These are phyloP conservation scores for Diprion similis DNA, from an alignment of 1,140 invertebrate species.

Conservation along the genomic window DNA sequence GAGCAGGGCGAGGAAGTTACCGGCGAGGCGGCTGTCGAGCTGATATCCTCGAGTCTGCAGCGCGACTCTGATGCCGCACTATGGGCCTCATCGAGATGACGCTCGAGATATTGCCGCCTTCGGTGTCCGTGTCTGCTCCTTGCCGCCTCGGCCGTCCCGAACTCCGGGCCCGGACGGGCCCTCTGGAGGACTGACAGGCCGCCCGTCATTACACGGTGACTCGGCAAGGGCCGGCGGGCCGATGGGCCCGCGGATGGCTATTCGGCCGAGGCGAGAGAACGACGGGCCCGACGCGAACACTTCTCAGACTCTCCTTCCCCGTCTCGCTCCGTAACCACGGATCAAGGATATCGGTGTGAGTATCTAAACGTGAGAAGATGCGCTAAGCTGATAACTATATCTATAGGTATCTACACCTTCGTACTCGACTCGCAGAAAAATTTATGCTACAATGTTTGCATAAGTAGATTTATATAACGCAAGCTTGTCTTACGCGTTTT, in stretches of 20 bases:
- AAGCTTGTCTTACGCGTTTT: too few species aligned
- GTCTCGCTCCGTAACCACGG: background rate
- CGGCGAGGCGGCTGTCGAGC: background rate
- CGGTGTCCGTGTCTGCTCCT: constrained; percentile 3
- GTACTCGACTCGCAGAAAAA: too few species aligned
- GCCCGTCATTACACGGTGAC: constrained; percentile 62
- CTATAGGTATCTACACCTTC: too few species aligned
- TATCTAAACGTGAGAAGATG: constrained; percentile 2
- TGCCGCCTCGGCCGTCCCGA: background rate
- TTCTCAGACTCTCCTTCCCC: background rate
- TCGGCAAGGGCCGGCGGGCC: constrained; percentile 37
- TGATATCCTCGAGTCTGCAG: background rate
- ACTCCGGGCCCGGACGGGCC: constrained; percentile 10
- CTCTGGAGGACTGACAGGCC: constrained; percentile 49
- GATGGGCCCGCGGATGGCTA: background rate
- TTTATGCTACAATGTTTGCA: too few species aligned
- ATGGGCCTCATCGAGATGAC: background rate
- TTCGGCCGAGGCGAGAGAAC: background rate
- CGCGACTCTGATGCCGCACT: background rate
- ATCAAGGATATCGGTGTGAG: background rate
- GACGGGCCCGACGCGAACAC: background rate
- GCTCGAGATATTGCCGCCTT: background rate
- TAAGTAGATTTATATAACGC: too few species aligned
- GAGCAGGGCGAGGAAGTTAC: background rate
- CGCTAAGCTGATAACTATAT: background rate